Evolutionary conservation across 2,113 vertebrate species (phyloP), one percentile per base, ranked within the genome.

Genomic region (Chascanopsetta lugubris): DNA sequence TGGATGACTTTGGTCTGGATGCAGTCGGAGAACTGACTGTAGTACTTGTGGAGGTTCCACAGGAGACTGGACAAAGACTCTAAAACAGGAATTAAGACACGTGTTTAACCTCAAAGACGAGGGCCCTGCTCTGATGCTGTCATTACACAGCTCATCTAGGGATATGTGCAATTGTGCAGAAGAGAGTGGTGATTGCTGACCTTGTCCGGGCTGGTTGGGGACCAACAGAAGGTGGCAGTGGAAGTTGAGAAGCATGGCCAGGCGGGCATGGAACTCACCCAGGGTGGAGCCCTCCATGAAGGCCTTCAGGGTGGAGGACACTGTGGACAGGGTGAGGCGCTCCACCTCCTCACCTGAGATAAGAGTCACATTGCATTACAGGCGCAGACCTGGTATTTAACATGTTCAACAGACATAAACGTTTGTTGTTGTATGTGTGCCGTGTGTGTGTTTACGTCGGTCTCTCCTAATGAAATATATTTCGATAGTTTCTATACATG

Each of bases 41-140:
- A 99, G 72, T 97, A 99, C 83, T 93, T 92, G 85, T 96, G 90
- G 3, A 99, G 87, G 78, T 99, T 99, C 97, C 97, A 99, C 4
- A 99, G 86, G 54, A 98, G 88, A 83, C 93, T 94, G 86, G 93
- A 93, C 45, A 99, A 72, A n/a, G 89, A 11, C 6, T 92, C 97
- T 5, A 83, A 87, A 50, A 67, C 59, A 68, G 11, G 80, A 3
- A 79, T 55, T 5, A 21, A 3, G 3, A 34, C 6, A 69, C 4
- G 15, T 50, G n/a, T n/a, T n/a, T n/a, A n/a, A n/a, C n/a, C n/a
- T n/a, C n/a, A n/a, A n/a, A n/a, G n/a, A n/a, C n/a, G n/a, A n/a
- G n/a, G n/a, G n/a, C n/a, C 17, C 40, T 18, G 40, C 18, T 8
- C n/a, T 18, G n/a, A 42, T 45, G 43, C 20, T 11, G 20, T 45